Conservation (phyloP, 2,113 vertebrate genomes). For the Cyprinodon tularosa region DNA sequence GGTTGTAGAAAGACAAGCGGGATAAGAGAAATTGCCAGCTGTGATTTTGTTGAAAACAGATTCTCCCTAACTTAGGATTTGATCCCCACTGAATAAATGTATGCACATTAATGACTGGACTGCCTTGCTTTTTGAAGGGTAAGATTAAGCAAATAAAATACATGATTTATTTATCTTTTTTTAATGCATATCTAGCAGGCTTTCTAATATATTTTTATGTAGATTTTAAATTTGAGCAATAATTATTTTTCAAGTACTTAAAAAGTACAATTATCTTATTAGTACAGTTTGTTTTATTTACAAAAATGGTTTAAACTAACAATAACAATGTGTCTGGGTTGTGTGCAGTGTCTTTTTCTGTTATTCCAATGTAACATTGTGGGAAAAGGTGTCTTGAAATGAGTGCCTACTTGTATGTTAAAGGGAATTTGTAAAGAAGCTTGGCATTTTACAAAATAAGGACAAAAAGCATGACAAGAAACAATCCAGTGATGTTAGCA, state of each 20-base stretch:
- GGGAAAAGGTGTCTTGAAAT: slow-evolving; percentile 2
- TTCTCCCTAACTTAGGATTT: background rate
- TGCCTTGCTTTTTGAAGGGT: background rate
- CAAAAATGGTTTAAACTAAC: slow-evolving; percentile 7
- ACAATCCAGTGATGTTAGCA: slow-evolving; percentile 26
- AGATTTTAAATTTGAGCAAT: background rate
- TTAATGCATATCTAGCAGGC: background rate
- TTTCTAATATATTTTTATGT: background rate
- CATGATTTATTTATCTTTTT: background rate
- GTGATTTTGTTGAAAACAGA: background rate
- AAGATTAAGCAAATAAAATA: background rate
- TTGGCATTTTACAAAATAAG: slow-evolving; percentile 21
- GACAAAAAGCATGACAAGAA: slow-evolving; percentile 19
- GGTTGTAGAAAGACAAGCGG: background rate
- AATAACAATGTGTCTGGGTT: slow-evolving; percentile 1
- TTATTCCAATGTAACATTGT: slow-evolving; percentile 13
- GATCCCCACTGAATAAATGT: background rate
- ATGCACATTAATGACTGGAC: background rate
- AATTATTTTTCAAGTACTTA: background rate
- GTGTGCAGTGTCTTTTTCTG: background rate
- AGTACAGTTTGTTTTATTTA: background rate
- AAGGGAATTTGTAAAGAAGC: slow-evolving; percentile 14
- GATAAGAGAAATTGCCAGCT: background rate
- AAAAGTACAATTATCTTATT: background rate
- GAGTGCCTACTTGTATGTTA: slow-evolving; percentile 11